These are phyloP conservation scores for Piaya cayana DNA, from an alignment of 2,113 vertebrate species.

Conservation along the genomic window DNA sequence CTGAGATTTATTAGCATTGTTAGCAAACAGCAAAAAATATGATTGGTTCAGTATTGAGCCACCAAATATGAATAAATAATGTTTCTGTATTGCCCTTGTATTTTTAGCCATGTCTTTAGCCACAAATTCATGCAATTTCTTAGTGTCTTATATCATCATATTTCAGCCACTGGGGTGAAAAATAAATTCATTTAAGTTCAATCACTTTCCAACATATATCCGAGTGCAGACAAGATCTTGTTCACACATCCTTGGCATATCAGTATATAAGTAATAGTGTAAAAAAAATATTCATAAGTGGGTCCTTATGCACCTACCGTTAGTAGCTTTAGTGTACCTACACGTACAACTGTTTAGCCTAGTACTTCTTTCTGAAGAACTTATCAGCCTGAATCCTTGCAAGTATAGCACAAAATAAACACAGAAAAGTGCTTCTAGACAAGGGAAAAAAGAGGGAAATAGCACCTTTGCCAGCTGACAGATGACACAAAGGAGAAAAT, in stretches of 20 bases:
- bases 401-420: background rate
- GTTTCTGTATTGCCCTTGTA: background rate
- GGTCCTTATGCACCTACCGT: background rate
- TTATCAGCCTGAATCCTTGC: background rate
- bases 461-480: background rate
- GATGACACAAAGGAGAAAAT: background rate
- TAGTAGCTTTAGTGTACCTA: background rate
- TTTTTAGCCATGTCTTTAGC: background rate
- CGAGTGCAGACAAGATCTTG: background rate
- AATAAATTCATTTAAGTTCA: background rate
- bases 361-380: background rate
- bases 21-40: background rate
- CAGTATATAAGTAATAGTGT: background rate
- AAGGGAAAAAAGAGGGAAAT: background rate
- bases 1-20: background rate
- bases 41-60: background rate
- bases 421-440: background rate
- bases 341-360: background rate
- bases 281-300: background rate
- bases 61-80: background rate
- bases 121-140: background rate
- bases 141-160: background rate
- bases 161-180: background rate
- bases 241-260: background rate
- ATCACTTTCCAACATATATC: background rate